A percentile compares a stretch with the other conserved stretches of the same genome.
phyloP scores from a whole-genome alignment of 2,797 vertebrate species.

The Arrhamphus sclerolepis region DNA sequence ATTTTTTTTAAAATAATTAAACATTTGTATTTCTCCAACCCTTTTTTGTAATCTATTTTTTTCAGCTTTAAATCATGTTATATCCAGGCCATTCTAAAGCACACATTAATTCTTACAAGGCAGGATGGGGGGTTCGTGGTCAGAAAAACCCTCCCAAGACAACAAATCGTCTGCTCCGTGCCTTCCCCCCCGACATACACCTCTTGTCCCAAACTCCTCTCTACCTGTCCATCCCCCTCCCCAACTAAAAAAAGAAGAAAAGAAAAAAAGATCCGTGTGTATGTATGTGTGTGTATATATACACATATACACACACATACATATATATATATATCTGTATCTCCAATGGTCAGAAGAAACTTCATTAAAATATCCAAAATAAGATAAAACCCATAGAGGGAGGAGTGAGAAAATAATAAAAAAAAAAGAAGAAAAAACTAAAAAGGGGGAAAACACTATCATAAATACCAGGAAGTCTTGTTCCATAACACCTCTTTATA shows the following conservation, averaged over 20 bases:
- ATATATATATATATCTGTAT: constrained; percentile 27
- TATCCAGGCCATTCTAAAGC: constrained; percentile 79
- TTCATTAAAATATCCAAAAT: constrained; percentile 71
- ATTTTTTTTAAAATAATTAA: constrained; percentile 89
- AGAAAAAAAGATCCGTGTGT: no score
- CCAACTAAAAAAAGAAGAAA: constrained; percentile 49
- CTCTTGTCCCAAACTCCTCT: constrained; percentile 14
- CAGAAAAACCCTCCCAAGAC: constrained; percentile 26
- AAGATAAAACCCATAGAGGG: constrained; percentile 60
- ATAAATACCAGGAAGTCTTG: constrained; percentile 78
- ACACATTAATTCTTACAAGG: constrained; percentile 71
- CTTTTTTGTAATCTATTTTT: constrained; percentile 62
- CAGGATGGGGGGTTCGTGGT: constrained; percentile 53
- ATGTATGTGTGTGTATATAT: no score
- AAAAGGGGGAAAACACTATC: constrained; percentile 57
- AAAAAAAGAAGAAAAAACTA: no score
- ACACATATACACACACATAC: no score
- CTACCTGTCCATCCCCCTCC: constrained; percentile 14
- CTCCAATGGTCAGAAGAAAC: constrained; percentile 73
- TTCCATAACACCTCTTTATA: constrained; percentile 82
- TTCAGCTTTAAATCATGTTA: constrained; percentile 74
- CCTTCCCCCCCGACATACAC: constrained; percentile 15
- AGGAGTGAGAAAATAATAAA: constrained; percentile 39
- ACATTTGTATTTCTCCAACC: constrained; percentile 86
- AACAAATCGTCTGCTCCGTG: constrained; percentile 42